Evolutionary conservation across 2,888 invertebrate genomes (phyloP).

Genomic region (Melangyna quadrimaculata): DNA sequence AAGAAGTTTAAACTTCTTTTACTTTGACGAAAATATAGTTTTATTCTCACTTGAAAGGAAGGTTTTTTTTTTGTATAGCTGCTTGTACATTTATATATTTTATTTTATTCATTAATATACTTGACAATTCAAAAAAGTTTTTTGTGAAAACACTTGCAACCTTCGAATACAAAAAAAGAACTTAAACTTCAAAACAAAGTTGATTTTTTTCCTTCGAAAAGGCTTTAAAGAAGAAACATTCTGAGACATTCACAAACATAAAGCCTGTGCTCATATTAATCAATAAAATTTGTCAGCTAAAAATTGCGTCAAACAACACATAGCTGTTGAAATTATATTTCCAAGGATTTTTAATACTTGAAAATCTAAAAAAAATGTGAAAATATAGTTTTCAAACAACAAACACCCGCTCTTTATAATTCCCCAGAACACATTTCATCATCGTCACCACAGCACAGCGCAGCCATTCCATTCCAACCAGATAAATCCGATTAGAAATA

Average conservation of each 20-base stretch:
- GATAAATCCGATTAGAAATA: conserved; percentile 3
- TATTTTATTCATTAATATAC: no score
- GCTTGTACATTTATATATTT: no score
- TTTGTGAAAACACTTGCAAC: no score
- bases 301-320: not conserved
- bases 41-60: not conserved
- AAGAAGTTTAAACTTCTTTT: not conserved
- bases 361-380: not conserved
- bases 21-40: not conserved
- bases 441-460: no score
- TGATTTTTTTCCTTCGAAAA: no score
- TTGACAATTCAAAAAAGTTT: no score
- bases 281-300: no score
- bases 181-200: no score
- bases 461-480: not conserved
- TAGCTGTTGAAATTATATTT: not conserved
- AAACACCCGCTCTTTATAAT: not conserved
- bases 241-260: no score
- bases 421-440: not conserved
- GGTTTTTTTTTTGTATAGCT: not conserved
- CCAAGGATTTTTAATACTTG: not conserved
- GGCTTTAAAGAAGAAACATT: no score
- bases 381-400: not conserved
- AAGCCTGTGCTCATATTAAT: no score
- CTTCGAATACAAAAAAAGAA: no score